Percentiles rank a stretch among this genome's conserved stretches.
Conservation (phyloP, 2,888 invertebrate genomes). For the Hanleya hanleyi region DNA sequence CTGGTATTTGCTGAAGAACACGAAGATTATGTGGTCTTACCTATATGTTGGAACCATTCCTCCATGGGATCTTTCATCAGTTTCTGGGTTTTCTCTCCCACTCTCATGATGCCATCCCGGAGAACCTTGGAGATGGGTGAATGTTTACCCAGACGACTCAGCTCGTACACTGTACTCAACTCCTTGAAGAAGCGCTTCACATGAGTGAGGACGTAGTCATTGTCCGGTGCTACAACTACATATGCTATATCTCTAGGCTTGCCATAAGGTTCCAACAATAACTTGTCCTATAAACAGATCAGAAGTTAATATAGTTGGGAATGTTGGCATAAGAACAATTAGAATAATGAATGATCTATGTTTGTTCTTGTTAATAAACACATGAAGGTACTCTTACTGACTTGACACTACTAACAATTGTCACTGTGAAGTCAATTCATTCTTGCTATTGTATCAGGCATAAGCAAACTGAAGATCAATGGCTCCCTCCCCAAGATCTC, state of each 20-base stretch:
- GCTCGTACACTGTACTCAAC: constrained; percentile 93
- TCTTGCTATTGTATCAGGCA: too few relatives aligned
- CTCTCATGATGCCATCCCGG: constrained; percentile 90
- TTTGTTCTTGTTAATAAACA: too few relatives aligned
- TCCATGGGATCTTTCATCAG: constrained; percentile 82
- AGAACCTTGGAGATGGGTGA: constrained; percentile 88
- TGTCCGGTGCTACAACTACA: constrained; percentile 94
- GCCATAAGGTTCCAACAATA: constrained; percentile 98
- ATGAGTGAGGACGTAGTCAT: constrained; percentile 84
- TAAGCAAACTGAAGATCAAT: too few relatives aligned
- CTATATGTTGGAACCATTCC: constrained; percentile 91
- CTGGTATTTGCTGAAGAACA: too few relatives aligned
- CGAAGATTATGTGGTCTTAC: constrained; percentile 39
- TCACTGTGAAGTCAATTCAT: too few relatives aligned
- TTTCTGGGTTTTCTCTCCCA: constrained; percentile 80
- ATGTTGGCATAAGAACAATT: too few relatives aligned
- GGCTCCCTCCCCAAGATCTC: too few relatives aligned
- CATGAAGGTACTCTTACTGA: too few relatives aligned
- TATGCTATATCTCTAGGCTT: constrained; percentile 95
- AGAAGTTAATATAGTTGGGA: too few relatives aligned
- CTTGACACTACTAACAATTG: too few relatives aligned
- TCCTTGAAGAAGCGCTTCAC: constrained; percentile 93
- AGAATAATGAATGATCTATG: too few relatives aligned
- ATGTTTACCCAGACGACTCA: constrained; percentile 94
- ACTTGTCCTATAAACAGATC: constrained; percentile 80